phyloP scores from a whole-genome alignment of 2,113 vertebrate species.

The Trogon surrucura region DNA sequence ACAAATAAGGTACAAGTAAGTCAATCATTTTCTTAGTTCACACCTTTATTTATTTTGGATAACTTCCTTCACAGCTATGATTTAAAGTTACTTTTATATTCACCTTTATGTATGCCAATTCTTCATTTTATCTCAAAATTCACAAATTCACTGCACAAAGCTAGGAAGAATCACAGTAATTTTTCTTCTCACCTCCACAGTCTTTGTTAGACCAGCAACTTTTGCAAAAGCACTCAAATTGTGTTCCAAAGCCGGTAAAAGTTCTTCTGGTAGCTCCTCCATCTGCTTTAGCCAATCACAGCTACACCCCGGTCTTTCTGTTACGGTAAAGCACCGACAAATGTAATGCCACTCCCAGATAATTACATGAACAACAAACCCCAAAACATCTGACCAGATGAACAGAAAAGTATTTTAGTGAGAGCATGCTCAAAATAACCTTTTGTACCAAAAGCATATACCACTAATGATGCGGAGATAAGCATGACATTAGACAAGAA shows the following conservation, averaged over 20 bases:
- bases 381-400: background rate
- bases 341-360: background rate
- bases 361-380: background rate
- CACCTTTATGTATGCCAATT: background rate
- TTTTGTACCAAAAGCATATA: background rate
- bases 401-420: background rate
- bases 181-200: slow-evolving; percentile 56
- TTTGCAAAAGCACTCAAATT: background rate
- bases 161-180: background rate
- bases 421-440: background rate
- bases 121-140: background rate
- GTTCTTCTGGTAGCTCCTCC: background rate
- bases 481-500: background rate
- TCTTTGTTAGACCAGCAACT: background rate
- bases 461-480: background rate
- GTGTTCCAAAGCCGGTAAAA: background rate
- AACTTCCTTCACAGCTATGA: background rate
- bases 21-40: background rate
- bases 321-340: background rate
- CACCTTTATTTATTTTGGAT: background rate
- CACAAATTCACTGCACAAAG: background rate
- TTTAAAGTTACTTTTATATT: background rate
- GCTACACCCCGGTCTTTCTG: background rate
- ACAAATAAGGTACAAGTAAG: background rate
- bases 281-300: background rate